Base-by-base conservation (phyloP, 2,888 invertebrate species). In the Drosophila putrida region DNA sequence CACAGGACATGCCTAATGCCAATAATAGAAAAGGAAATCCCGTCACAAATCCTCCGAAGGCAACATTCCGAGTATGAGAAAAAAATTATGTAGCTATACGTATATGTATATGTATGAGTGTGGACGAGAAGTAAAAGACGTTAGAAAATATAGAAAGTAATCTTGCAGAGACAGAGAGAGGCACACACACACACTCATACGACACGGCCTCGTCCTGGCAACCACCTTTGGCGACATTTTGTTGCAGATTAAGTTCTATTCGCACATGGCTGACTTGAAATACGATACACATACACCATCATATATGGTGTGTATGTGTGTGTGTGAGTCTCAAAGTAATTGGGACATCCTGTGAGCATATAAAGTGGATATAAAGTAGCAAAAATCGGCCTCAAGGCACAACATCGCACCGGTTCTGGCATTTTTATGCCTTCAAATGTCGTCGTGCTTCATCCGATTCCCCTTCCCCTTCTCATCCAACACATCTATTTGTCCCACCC, bases 11-110 rank as follows among this genome's bases (percentile, higher is more conserved):
- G 91, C 91, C 92, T 92, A 92, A 92, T 92, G 90, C 92, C 92
- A 92, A 93, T 92, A 92, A 92, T 92, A 92, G 93, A 92, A 92
- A 91, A 92, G 91, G 90, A 92, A 92, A 92, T 92, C 92, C 93
- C 90, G 88, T 86, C 90, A 91, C 91, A 92, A 91, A 92, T 92
- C 93, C 93, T 90, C 88, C 78, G 82, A 88, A 72, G 75, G 81
- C 75, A 71, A 49, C 62, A 64, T 54, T 62, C 75, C 51, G 55
- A 71, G 83, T 80, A 77, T 88, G 76, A 71, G 87, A 65, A 88
- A 80, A 85, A 84, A 83, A 83, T 87, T 87, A 82, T 82, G 88
- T 82, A 49, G 87, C 77, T 61, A 46, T 83, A 75, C 71, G 75
- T 51, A 49, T 27, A 51, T 13, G 33, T 11, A 11, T 41, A 10